Evolutionary conservation across 2,888 invertebrate species (phyloP), one percentile per base, ranked within the genome.

Genomic region (Herminia tarsipennalis): DNA sequence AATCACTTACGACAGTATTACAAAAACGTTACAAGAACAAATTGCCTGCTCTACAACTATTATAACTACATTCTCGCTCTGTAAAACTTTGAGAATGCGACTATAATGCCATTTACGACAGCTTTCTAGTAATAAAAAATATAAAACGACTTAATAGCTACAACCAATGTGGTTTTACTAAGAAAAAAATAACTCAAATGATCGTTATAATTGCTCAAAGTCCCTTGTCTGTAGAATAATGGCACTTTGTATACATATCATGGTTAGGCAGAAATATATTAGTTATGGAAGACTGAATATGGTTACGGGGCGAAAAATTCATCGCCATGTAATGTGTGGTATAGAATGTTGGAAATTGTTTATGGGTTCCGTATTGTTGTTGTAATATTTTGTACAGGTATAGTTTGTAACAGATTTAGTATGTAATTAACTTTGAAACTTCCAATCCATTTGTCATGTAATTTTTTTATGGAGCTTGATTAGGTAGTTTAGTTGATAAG

Each of bases 181-280:
- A 32, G 25, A 37, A 32, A 36, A n/a, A 32, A 43, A 14, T 12
- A 16, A 43, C 14, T 14, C 8, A 14, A 14, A 30, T 10, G 10
- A 18, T 9, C 16, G 6, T 14, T 18, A 14, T 43, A 36, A 37
- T 43, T 30, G 17, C 12, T 14, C 16, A 25, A 8, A 13, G 21
- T 2, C 32, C 32, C 38, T 43, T 18, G 17, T 17, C 34, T 17
- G 16, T 34, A 22, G 27, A 37, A 37, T 38, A 16, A 32, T 47
- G 39, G 48, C 25, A 55, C 29, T 41, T 20, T 5, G 9, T 20
- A 33, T 32, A 40, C 25, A 24, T 61, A 45, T 48, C 43, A 48
- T 52, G 37, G 43, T 34, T 39, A 20, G 42, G 2, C 28, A 51
- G 33, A 41, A 46, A 48, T 65, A 55, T 46, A 65, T 64, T 64